Percentiles rank a stretch among this genome's conserved stretches.
phyloP scores from a whole-genome alignment of 1,140 invertebrate species.

The Papilio aristodemus region DNA sequence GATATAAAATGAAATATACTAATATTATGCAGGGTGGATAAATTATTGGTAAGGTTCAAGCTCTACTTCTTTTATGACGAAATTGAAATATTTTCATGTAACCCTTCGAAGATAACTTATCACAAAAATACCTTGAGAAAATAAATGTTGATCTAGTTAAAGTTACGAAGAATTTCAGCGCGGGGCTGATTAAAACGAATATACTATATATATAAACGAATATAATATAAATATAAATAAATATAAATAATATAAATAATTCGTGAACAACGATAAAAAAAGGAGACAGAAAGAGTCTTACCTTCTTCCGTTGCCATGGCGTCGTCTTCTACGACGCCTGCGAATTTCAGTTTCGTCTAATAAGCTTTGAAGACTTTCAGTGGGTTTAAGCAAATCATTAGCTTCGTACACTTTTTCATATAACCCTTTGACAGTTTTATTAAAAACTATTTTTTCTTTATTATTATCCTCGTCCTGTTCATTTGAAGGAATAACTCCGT shows the following conservation, averaged over 20 bases:
- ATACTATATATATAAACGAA: too few relatives aligned
- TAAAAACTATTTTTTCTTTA: slow-evolving; percentile 49
- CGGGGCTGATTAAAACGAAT: too few relatives aligned
- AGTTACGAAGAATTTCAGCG: too few relatives aligned
- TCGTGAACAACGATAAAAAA: slow-evolving; percentile 3
- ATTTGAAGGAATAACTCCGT: slow-evolving; percentile 63
- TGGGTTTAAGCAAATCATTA: slow-evolving; percentile 65
- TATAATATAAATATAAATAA: too few relatives aligned
- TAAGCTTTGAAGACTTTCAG: slow-evolving; percentile 66
- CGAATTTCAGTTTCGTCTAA: slow-evolving; percentile 52
- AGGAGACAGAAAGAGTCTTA: slow-evolving; percentile 51
- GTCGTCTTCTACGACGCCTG: slow-evolving; percentile 62
- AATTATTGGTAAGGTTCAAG: too few relatives aligned
- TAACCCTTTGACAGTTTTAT: slow-evolving; percentile 55
- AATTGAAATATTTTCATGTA: too few relatives aligned
- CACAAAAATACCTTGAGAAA: too few relatives aligned
- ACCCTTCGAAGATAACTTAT: too few relatives aligned
- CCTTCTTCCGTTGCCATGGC: slow-evolving; percentile 73
- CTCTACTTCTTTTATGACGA: too few relatives aligned
- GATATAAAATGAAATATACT: too few relatives aligned
- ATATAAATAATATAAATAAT: neutral
- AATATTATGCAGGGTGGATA: too few relatives aligned
- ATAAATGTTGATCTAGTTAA: too few relatives aligned
- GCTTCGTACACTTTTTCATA: slow-evolving; percentile 51
- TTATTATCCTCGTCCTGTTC: slow-evolving; percentile 59